These are phyloP conservation scores for Octodon degus DNA, from an alignment of 2,113 vertebrate species.

Conservation along the genomic window DNA sequence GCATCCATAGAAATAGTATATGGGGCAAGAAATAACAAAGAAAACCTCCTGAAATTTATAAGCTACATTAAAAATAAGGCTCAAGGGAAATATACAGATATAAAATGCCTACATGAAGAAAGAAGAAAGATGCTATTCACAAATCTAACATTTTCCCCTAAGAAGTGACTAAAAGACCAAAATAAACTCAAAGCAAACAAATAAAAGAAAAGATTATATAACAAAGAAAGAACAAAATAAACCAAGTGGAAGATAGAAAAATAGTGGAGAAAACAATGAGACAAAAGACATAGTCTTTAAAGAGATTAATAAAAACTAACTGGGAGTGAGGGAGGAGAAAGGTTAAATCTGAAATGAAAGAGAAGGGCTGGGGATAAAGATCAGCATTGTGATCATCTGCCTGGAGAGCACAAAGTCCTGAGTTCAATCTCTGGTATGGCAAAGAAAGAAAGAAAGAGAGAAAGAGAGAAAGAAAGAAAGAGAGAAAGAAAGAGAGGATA, in stretches of 20 bases:
- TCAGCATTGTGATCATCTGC: too few relatives aligned
- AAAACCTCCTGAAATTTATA: neutral
- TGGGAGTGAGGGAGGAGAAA: neutral
- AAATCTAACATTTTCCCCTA: neutral
- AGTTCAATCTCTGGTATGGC: too few relatives aligned
- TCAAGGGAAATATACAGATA: neutral
- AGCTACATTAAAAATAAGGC: neutral
- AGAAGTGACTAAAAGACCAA: neutral
- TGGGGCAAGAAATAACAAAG: neutral
- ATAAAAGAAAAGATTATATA: neutral
- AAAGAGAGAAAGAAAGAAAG: too few relatives aligned
- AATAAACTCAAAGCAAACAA: neutral
- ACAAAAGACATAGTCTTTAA: neutral
- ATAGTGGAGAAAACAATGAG: neutral
- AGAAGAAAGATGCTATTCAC: neutral
- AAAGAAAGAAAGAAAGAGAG: too few relatives aligned
- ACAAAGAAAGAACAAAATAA: slow-evolving; percentile 2
- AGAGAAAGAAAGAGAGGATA: neutral
- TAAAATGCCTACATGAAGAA: neutral
- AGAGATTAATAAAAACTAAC: neutral
- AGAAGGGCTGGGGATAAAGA: neutral
- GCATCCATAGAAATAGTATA: neutral
- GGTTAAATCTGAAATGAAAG: neutral
- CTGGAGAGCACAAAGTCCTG: too few relatives aligned
- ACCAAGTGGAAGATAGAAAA: neutral